Base-by-base conservation (phyloP, 37 sponge, comb jelly and placozoan genomes). In the Beroe forskalii region DNA sequence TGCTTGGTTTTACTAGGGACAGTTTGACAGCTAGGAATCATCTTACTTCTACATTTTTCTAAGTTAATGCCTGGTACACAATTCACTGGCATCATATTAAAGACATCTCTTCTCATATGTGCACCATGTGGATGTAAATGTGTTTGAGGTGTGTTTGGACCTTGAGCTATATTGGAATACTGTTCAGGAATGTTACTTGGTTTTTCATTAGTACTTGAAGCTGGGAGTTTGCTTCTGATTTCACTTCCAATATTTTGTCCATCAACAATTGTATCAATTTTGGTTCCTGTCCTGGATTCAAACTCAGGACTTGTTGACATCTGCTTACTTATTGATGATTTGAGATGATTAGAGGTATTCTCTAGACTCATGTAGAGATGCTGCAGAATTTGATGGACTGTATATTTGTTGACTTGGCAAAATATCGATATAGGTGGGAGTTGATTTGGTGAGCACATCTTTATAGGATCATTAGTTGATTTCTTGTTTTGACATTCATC, bases 361-460 rank as follows among this genome's bases (percentile, higher is more conserved):
- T 80, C 86, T 25, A 80, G 30, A 27, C 55, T 80, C n/a, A 37
- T 28, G 55, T 80, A 80, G 12, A 80, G 35, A 24, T 33, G 55
- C 17, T 80, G 86, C 27, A 80, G 55, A 27, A 80, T 43, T 43
- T 80, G 86, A n/a, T 41, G n/a, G 27, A 44, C 55, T 20, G 86
- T 42, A 43, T 80, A 80, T 43, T 42, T 41, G 55, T 80, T 80
- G 0, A 44, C 86, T 27, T 80, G 86, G 20, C 86, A 80, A n/a
- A 80, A 80, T 42, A 80, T 44, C 1, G 86, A 80, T 41, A 80
- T 80, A 1, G 86, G 86, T 22, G 86, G 86, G 3, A 80, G 86
- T 44, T 22, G 9, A 43, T 17, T 69, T 2, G 72, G 19, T 9
- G 36, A 36, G 12, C 12, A 12, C 6, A 48, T 12, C 55, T 48